Percentiles rank a stretch among this genome's conserved stretches.
Evolutionary conservation across 1,140 invertebrate genomes (phyloP).

Genomic region (Leptinotarsa texana): DNA sequence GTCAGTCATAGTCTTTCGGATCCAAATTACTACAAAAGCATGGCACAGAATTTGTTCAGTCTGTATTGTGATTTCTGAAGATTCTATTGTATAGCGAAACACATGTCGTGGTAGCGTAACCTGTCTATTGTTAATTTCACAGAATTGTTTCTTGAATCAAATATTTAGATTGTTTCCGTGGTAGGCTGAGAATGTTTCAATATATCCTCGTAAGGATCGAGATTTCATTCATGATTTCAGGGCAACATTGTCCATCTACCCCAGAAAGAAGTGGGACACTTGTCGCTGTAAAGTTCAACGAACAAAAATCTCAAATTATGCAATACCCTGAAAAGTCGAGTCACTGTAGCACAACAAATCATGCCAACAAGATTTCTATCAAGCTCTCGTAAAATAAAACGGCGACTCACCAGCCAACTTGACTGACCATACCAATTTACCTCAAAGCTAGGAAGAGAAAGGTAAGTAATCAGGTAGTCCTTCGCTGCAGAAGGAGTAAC

Average conservation of each 20-base stretch:
- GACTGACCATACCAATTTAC: not conserved
- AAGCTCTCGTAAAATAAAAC: not conserved
- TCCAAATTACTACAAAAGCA: no score
- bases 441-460: constrained; percentile 45
- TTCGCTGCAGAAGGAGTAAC: constrained; percentile 32
- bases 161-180: no score
- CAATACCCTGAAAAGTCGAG: not conserved
- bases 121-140: no score
- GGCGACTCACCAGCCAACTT: not conserved
- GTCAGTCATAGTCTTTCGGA: no score
- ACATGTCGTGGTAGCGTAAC: no score
- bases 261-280: constrained; percentile 6
- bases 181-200: no score
- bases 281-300: constrained; percentile 12
- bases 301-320: constrained; percentile 11
- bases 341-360: not conserved
- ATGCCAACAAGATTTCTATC: constrained; percentile 13
- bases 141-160: no score
- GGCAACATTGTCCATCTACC: not conserved
- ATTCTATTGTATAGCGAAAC: no score
- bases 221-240: not conserved
- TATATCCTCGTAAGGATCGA: no score
- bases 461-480: constrained; percentile 36
- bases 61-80: no score
- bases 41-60: no score